Evolutionary conservation across 2,888 invertebrate genomes (phyloP), one percentile per base, ranked within the genome.

Genomic region (Steinernema hermaphroditum): DNA sequence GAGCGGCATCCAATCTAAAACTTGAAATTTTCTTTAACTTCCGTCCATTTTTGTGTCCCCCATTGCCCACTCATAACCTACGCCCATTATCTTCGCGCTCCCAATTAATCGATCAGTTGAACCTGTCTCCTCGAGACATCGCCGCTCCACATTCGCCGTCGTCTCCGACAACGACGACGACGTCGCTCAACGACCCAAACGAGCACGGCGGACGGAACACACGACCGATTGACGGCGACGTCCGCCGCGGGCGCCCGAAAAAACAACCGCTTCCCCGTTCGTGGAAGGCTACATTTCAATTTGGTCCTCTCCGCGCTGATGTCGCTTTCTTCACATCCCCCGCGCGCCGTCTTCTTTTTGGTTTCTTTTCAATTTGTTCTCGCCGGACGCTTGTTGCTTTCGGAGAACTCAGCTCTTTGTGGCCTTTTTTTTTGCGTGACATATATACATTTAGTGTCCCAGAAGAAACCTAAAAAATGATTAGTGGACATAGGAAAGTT

Each of bases 211-310:
- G 46, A 16, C 6, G 46, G 46, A 46, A 46, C 46, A 37, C 4
- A 19, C 46, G n/a, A 46, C 46, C 46, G 46, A 46, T 46, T 46
- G 46, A 54, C 54, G 54, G 2, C 54, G 27, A 14, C 54, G 22
- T 24, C 54, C 27, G 54, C 12, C 22, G 27, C 24, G 24, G 24
- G 6, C 54, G 27, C 4, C 6, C 6, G 27, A 14, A 54, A 54
- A 54, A 54, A 54, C 54, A 54, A 54, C 24, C 54, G 54, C 54
- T 27, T 22, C 54, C 54, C 12, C 49, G 9, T 54, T 54, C 46
- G 46, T 6, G 54, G 27, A 54, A 54, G 27, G 54, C 22, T 54
- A 24, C 54, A 54, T 54, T 54, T 54, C 54, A 54, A 54, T 54
- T 54, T 54, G 54, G 27, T 9, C 37, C 37, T 37, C 37, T 37